phyloP scores from a whole-genome alignment of 2,888 invertebrate genomes.

The Eupsilia transversa region DNA sequence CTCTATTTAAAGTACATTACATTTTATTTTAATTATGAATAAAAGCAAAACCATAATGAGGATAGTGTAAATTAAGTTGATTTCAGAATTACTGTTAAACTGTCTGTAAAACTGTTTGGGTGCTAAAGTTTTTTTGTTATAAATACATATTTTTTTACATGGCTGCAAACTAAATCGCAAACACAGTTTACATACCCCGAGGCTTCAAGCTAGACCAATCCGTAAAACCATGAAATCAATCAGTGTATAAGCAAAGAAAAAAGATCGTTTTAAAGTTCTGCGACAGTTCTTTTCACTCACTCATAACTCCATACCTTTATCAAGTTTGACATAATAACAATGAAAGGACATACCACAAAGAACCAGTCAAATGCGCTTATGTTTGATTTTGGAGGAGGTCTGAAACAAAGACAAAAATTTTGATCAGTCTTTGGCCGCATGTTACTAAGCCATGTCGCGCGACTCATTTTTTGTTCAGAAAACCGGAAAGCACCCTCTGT shows the following conservation, averaged over 20 bases:
- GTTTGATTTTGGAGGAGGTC: constrained; percentile 78
- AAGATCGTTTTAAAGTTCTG: no score
- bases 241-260: no score
- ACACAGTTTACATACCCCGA: not conserved
- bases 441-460: no score
- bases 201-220: no score
- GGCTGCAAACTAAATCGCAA: not conserved
- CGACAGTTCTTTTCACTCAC: not conserved
- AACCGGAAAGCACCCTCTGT: no score
- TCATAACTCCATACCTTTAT: not conserved
- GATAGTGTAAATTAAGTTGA: not conserved
- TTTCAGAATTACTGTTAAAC: not conserved
- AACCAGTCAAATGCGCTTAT: constrained; percentile 85
- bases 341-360: constrained; percentile 78
- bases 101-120: no score
- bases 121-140: not conserved
- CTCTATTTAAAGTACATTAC: not conserved
- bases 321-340: not conserved
- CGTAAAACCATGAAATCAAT: no score
- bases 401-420: constrained; percentile 73
- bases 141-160: not conserved
- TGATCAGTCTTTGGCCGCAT: no score
- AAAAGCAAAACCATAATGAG: no score
- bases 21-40: no score
- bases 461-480: no score